phyloP scores from a whole-genome alignment of 2,113 vertebrate genomes.

The Beaufortia kweichowensis region DNA sequence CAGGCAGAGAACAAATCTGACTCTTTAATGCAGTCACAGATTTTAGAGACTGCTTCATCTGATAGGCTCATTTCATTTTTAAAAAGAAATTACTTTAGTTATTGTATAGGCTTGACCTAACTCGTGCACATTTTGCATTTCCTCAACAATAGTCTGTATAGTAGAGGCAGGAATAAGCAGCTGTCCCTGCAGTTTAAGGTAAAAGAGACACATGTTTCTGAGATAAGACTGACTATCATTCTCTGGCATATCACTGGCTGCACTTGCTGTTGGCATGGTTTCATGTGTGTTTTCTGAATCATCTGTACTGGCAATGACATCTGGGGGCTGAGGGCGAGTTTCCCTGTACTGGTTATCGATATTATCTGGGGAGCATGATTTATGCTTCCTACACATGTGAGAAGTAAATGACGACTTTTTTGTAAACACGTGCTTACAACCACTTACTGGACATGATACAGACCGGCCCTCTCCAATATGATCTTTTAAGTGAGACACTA shows the following conservation, averaged over 20 bases:
- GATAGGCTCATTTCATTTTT: background rate
- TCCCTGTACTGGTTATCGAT: conserved; percentile 43
- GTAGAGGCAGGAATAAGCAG: background rate
- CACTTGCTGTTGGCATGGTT: conserved; percentile 25
- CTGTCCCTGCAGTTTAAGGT: conserved; percentile 36
- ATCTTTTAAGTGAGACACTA: conserved; percentile 54
- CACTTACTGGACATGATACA: conserved; percentile 52
- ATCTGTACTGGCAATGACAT: conserved; percentile 4
- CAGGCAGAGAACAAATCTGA: conserved; percentile 56
- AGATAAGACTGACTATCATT: conserved; percentile 29
- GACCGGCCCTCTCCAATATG: conserved; percentile 49
- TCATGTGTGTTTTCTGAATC: too few relatives aligned
- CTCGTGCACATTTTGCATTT: background rate
- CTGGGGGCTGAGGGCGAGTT: background rate
- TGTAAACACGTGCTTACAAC: conserved; percentile 48
- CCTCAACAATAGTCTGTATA: background rate
- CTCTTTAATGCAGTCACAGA: conserved; percentile 40
- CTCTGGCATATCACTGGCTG: conserved; percentile 28
- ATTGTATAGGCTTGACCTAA: background rate
- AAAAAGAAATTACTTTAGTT: background rate
- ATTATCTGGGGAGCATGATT: conserved; percentile 42
- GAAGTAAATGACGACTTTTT: conserved; percentile 58
- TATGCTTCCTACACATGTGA: conserved; percentile 61
- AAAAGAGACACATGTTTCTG: conserved; percentile 34
- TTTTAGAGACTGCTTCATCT: background rate